Conservation (phyloP, 2,797 vertebrate genomes). For the Fistularia commersonii region DNA sequence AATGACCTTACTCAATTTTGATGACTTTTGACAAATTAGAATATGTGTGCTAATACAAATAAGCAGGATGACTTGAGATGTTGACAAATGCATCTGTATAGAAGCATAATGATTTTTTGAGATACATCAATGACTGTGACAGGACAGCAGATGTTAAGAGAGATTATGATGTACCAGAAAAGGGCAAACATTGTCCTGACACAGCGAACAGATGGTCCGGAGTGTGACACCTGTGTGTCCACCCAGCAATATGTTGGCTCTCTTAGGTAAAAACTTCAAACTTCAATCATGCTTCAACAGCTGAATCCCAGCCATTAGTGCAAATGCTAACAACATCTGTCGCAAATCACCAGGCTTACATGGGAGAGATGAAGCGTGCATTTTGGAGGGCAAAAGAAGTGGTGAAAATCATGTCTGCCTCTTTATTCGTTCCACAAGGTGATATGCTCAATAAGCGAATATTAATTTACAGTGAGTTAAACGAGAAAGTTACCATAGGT, state of each 20-base stretch:
- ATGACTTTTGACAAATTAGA: no score
- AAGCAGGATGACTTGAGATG: neutral
- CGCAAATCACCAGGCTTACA: conserved; percentile 48
- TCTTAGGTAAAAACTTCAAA: conserved; percentile 61
- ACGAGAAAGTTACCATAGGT: no score
- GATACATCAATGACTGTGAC: conserved; percentile 45
- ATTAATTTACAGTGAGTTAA: no score
- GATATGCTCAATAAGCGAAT: no score
- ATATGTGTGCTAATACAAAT: neutral
- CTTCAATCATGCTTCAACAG: conserved; percentile 61
- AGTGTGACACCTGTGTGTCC: conserved; percentile 54
- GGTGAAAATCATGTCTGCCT: neutral
- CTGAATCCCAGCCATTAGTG: conserved; percentile 35
- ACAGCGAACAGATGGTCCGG: conserved; percentile 64
- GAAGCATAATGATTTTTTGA: neutral
- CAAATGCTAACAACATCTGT: conserved; percentile 52
- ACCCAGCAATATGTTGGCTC: conserved; percentile 40
- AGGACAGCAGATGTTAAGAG: conserved; percentile 66
- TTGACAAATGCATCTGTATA: neutral
- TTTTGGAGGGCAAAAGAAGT: conserved; percentile 19
- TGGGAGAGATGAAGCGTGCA: conserved; percentile 12
- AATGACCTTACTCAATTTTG: no score
- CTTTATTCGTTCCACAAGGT: no score
- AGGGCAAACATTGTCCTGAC: conserved; percentile 70
- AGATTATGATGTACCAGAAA: conserved; percentile 57